Conservation (phyloP, 2,888 invertebrate genomes). For the Amblyjoppa proteus region DNA sequence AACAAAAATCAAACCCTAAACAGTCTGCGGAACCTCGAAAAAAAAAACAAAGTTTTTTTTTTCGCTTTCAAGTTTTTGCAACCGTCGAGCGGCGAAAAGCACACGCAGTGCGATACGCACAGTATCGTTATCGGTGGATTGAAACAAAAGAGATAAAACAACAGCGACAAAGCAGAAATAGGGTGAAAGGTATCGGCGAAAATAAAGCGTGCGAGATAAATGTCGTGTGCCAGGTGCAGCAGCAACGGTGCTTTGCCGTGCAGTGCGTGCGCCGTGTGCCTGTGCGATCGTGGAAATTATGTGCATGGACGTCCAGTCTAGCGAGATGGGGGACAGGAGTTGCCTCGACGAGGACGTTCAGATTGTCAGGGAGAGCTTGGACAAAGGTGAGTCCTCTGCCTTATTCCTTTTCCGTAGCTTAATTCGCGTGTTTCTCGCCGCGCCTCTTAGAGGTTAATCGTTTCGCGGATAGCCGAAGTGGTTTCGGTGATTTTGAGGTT, state of each 20-base stretch:
- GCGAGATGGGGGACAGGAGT: slow-evolving; percentile 82
- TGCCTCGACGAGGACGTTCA: slow-evolving; percentile 82
- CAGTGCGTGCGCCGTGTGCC: slow-evolving; percentile 74
- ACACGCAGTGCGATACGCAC: not conserved
- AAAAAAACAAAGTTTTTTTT: not conserved
- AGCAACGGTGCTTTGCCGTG: slow-evolving; percentile 75
- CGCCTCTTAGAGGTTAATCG: not conserved
- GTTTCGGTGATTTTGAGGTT: slow-evolving; percentile 57
- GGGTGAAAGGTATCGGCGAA: not conserved
- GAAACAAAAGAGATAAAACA: not conserved
- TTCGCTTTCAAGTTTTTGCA: slow-evolving; percentile 14
- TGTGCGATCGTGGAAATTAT: slow-evolving; percentile 78
- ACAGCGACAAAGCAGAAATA: not conserved
- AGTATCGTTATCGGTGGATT: not conserved
- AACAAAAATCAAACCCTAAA: not conserved
- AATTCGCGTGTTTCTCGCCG: not conserved
- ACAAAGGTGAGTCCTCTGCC: slow-evolving; percentile 76
- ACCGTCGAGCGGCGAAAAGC: not conserved
- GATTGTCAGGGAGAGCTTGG: slow-evolving; percentile 81
- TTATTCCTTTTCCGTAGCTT: not conserved
- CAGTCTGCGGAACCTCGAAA: not conserved
- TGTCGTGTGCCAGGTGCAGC: slow-evolving; percentile 75
- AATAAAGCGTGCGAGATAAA: slow-evolving; percentile 75
- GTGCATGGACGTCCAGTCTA: slow-evolving; percentile 84
- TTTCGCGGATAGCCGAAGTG: not conserved